Evolutionary conservation across 2,113 vertebrate genomes (phyloP).

Genomic region (Epinephelus cyanopodus): DNA sequence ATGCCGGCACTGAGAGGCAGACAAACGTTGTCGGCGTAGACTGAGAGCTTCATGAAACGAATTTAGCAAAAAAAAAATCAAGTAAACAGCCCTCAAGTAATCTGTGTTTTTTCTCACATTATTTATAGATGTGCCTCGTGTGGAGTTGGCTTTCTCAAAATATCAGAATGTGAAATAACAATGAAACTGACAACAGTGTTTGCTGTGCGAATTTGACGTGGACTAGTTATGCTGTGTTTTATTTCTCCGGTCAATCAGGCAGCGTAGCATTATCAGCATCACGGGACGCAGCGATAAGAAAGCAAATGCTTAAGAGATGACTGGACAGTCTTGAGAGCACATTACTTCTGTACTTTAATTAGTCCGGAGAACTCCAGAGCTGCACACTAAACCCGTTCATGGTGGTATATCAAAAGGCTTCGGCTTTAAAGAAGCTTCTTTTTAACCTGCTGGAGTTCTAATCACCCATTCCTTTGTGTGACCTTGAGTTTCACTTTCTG

Average conservation of each 20-base stretch:
- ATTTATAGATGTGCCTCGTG: slow-evolving; percentile 62
- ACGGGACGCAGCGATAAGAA: not conserved
- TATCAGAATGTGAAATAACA: slow-evolving; percentile 36
- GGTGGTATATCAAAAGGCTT: slow-evolving; percentile 7
- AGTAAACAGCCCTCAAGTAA: slow-evolving; percentile 41
- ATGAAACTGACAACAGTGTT: slow-evolving; percentile 31
- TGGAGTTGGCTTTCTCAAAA: slow-evolving; percentile 40
- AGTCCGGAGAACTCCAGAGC: not conserved
- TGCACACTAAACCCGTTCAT: slow-evolving; percentile 3
- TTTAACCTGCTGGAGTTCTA: slow-evolving; percentile 28
- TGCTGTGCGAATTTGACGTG: slow-evolving; percentile 6
- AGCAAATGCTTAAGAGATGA: slow-evolving; percentile 16
- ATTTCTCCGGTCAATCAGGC: not conserved
- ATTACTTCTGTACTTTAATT: slow-evolving; percentile 9
- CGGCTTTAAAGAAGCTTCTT: slow-evolving; percentile 4
- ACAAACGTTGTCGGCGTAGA: slow-evolving; percentile 45
- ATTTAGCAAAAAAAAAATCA: slow-evolving; percentile 31
- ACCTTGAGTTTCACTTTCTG: slow-evolving; percentile 56
- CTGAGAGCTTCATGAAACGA: slow-evolving; percentile 57
- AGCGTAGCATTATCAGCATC: not conserved
- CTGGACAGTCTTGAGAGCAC: not conserved
- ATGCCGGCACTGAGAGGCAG: slow-evolving; percentile 53
- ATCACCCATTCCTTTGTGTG: slow-evolving; percentile 47
- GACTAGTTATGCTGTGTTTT: slow-evolving; percentile 5
- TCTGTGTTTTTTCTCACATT: slow-evolving; percentile 49